Percentiles rank a stretch among this genome's conserved stretches.
Conservation (phyloP, 2,113 vertebrate genomes). For the Lutjanus erythropterus region DNA sequence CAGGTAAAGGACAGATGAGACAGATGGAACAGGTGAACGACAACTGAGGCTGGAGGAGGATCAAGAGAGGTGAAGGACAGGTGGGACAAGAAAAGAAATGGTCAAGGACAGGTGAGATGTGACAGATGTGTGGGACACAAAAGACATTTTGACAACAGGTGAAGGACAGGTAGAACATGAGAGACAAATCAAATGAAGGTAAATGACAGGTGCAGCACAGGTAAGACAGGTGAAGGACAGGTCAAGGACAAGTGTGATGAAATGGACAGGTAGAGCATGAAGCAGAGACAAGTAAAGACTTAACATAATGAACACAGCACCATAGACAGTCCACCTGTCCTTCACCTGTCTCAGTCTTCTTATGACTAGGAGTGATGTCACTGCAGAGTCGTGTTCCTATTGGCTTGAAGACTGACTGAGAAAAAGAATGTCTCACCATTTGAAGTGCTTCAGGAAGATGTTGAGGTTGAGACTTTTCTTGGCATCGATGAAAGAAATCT, state of each 20-base stretch:
- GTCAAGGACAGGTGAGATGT: too few species aligned
- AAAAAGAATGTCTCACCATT: constrained; percentile 83
- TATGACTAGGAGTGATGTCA: not conserved
- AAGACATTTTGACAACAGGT: too few species aligned
- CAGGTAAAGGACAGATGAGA: not conserved
- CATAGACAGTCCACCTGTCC: not conserved
- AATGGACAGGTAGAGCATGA: not conserved
- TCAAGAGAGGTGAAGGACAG: not conserved
- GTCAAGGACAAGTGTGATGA: not conserved
- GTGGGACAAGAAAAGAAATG: too few species aligned
- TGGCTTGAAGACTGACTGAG: constrained; percentile 1
- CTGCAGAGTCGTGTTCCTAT: not conserved
- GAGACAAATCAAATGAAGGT: too few species aligned
- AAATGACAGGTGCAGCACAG: not conserved
- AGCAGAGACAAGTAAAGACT: not conserved
- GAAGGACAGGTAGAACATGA: too few species aligned
- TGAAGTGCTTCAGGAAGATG: constrained; percentile 97
- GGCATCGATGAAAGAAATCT: constrained; percentile 95
- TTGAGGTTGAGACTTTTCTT: constrained; percentile 96
- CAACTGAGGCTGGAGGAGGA: too few species aligned
- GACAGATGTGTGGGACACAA: too few species aligned
- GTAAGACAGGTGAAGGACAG: not conserved
- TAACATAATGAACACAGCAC: not conserved
- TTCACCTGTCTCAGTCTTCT: not conserved
- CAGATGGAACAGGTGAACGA: not conserved